Evolutionary conservation across 1,140 invertebrate genomes (phyloP).

Genomic region (Tribolium castaneum): DNA sequence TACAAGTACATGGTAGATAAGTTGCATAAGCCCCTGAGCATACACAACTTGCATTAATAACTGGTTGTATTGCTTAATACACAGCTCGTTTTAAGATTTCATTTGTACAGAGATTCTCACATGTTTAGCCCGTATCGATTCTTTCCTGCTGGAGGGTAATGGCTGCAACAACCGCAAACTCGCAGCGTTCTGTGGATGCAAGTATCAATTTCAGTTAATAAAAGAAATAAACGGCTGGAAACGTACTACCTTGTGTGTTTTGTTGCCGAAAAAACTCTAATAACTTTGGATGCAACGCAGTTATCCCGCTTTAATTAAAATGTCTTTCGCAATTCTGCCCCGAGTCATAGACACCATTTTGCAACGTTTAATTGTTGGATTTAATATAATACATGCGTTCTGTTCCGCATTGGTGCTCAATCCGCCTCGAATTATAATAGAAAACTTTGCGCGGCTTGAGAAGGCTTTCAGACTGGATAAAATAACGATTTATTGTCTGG

Average conservation of each 20-base stretch:
- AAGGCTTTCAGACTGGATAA: too few species aligned
- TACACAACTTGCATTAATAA: constrained; percentile 49
- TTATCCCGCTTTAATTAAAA: constrained; percentile 6
- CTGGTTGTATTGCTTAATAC: constrained; percentile 29
- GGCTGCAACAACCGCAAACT: constrained; percentile 15
- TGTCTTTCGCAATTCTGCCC: not conserved
- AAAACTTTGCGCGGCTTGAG: too few species aligned
- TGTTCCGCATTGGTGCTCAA: not conserved
- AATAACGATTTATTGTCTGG: too few species aligned
- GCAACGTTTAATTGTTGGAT: not conserved
- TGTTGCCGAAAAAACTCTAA: not conserved
- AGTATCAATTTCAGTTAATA: constrained; percentile 25
- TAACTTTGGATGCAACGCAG: constrained; percentile 1
- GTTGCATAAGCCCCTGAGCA: constrained; percentile 42
- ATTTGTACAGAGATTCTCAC: constrained; percentile 17
- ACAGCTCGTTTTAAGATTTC: constrained; percentile 32
- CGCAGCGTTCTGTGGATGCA: constrained; percentile 16
- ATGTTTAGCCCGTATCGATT: constrained; percentile 11
- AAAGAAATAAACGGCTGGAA: constrained; percentile 9
- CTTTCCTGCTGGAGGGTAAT: constrained; percentile 6
- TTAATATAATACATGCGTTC: not conserved
- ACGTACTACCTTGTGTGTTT: not conserved
- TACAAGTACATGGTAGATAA: constrained; percentile 48
- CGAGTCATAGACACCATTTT: not conserved
- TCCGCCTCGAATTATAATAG: not conserved